Evolutionary conservation across 2,888 invertebrate genomes (phyloP).

Genomic region (Netelia melanura): DNA sequence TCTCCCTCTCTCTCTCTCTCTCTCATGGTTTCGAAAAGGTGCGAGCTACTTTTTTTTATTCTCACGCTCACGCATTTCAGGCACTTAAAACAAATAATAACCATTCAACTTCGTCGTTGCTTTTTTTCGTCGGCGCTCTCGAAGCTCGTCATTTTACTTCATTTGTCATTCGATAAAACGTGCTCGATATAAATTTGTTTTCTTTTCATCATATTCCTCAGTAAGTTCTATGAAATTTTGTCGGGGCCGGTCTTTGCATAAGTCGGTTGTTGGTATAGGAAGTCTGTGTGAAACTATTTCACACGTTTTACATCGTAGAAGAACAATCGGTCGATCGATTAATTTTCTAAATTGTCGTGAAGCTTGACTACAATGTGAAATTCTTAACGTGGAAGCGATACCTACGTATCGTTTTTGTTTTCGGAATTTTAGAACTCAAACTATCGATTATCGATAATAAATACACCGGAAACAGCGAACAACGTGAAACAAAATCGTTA

Average conservation of each 20-base stretch:
- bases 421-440: conserved; percentile 11
- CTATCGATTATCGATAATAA: conserved; percentile 12
- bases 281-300: conserved; percentile 33
- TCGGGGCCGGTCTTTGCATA: conserved; percentile 14
- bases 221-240: conserved; percentile 26
- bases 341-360: conserved; percentile 3
- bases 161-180: not conserved
- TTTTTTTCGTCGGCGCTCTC: conserved; percentile 3
- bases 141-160: not conserved
- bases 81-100: conserved; percentile 62
- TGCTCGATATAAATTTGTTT: not conserved
- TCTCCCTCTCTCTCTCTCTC: not conserved
- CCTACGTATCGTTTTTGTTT: conserved; percentile 5
- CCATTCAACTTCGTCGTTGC: conserved; percentile 27
- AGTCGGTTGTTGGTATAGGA: conserved; percentile 33
- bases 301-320: not conserved
- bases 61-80: conserved; percentile 48
- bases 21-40: conserved; percentile 43
- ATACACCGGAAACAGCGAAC: conserved; percentile 9
- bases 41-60: conserved; percentile 35
- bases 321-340: not conserved
- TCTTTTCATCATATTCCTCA: conserved; percentile 12
- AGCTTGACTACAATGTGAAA: conserved; percentile 11
- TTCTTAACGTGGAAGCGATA: conserved; percentile 54
- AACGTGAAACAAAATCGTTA: conserved; percentile 22